These are phyloP conservation scores for Eulemur albifrons DNA, from an alignment of 2,797 vertebrate genomes.

Conservation along the genomic window DNA sequence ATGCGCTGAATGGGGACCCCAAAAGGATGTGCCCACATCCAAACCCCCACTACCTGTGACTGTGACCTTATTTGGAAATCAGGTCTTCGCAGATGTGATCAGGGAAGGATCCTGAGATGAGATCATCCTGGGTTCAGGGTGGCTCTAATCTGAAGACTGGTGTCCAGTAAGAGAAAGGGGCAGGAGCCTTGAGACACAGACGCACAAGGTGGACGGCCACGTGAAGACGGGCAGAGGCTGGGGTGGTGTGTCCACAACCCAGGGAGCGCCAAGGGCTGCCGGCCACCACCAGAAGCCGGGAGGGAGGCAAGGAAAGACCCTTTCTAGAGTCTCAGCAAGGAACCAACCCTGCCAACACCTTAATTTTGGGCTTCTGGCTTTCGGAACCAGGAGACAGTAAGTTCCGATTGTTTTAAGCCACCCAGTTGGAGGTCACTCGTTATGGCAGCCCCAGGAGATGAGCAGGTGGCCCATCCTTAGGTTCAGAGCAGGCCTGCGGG, in stretches of 20 bases:
- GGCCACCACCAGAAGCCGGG: not conserved
- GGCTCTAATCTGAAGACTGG: too few species aligned
- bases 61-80: not conserved
- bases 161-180: not conserved
- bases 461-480: accelerated
- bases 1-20: not conserved
- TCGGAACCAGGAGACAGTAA: not conserved
- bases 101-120: not conserved
- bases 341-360: too few species aligned
- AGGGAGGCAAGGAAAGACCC: not conserved
- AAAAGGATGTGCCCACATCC: not conserved
- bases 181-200: not conserved
- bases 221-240: not conserved
- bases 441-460: accelerated
- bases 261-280: accelerated
- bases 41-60: not conserved
- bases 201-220: accelerated
- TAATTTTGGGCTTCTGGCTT: too few species aligned
- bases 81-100: not conserved
- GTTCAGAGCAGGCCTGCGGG: accelerated
- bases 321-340: not conserved
- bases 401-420: accelerated
- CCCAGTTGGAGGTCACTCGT: accelerated
- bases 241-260: too few species aligned
- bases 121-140: not conserved